phyloP scores from a whole-genome alignment of 1,140 invertebrate species.

The Chelonus insularis region DNA sequence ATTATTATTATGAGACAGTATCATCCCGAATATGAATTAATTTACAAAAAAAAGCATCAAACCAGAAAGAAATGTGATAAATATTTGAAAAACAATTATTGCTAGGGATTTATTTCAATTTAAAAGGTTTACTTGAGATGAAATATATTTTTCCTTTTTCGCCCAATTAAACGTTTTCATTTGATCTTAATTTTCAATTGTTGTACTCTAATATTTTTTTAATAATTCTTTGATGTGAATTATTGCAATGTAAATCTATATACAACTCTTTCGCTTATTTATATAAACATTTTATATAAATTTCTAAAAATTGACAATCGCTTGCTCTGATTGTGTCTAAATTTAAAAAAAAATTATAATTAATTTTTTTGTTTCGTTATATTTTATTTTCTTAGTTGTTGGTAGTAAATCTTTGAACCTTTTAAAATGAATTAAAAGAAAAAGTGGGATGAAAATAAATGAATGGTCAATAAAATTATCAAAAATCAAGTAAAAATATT shows the following conservation, averaged over 20 bases:
- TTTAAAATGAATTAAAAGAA: conserved; percentile 7
- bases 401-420: too few species aligned
- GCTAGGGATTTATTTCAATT: conserved; percentile 52
- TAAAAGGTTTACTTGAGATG: conserved; percentile 38
- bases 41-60: too few species aligned
- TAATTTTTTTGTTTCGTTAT: conserved; percentile 22
- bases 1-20: conserved; percentile 37
- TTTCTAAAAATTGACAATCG: not conserved
- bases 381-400: too few species aligned
- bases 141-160: conserved; percentile 21
- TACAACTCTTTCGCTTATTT: too few species aligned
- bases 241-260: too few species aligned
- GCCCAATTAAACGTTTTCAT: conserved; percentile 20
- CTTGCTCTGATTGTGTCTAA: not conserved
- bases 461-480: too few species aligned
- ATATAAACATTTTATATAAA: too few species aligned
- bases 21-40: conserved; percentile 34
- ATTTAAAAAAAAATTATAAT: conserved; percentile 12
- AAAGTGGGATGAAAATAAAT: not conserved
- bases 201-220: conserved; percentile 37
- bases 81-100: conserved; percentile 38
- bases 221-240: conserved; percentile 32
- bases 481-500: too few species aligned
- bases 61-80: conserved; percentile 43
- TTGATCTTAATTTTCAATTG: conserved; percentile 9